These are phyloP conservation scores for Silurus asotus DNA, from an alignment of 2,113 vertebrate species.

Conservation along the genomic window DNA sequence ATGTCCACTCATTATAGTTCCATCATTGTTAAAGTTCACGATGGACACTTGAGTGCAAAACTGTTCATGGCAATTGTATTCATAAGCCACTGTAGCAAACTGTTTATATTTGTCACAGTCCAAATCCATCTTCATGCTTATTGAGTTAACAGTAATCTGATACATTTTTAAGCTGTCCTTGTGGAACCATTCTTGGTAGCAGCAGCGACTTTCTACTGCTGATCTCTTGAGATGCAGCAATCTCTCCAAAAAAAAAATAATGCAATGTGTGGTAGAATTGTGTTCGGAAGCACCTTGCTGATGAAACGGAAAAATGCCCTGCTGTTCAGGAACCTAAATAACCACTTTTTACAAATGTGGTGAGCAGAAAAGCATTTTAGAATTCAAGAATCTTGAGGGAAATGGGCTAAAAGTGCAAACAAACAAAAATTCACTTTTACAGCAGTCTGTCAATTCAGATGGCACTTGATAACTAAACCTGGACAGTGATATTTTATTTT, in stretches of 20 bases:
- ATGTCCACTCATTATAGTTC: too few relatives aligned
- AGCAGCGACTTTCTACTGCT: neutral
- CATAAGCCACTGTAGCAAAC: too few relatives aligned
- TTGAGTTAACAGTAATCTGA: too few relatives aligned
- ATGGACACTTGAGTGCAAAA: too few relatives aligned
- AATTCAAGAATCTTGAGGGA: neutral
- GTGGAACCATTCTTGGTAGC: too few relatives aligned
- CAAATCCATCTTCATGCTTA: too few relatives aligned
- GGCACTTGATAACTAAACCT: neutral
- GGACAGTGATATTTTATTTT: neutral
- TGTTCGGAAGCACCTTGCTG: neutral
- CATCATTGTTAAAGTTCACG: too few relatives aligned
- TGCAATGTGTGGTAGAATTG: neutral
- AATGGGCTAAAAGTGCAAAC: neutral
- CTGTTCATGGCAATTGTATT: too few relatives aligned
- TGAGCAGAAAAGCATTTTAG: neutral
- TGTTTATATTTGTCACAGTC: too few relatives aligned
- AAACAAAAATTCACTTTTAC: neutral
- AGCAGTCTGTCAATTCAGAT: neutral
- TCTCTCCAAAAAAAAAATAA: neutral
- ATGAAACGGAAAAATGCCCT: neutral
- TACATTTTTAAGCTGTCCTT: too few relatives aligned
- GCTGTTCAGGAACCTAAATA: neutral
- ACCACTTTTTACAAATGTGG: neutral
- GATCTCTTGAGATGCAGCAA: neutral